Evolutionary conservation across 2,797 vertebrate species (phyloP).

Genomic region (Sciaenops ocellatus): DNA sequence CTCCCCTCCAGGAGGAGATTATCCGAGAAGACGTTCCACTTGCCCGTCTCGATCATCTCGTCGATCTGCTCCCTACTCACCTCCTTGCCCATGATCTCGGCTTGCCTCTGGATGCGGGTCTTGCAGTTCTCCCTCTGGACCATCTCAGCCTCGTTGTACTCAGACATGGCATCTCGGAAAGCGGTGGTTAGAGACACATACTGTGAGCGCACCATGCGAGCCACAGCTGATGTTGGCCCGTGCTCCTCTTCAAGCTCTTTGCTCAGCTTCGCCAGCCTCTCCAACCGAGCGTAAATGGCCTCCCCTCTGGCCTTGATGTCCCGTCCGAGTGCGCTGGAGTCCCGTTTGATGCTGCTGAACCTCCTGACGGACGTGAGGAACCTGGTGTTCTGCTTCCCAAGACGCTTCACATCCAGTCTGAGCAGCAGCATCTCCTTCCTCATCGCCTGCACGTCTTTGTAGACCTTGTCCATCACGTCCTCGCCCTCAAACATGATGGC

Average conservation of each 20-base stretch:
- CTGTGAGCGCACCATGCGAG: constrained; percentile 90
- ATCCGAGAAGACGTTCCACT: constrained; percentile 96
- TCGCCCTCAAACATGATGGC: constrained; percentile 90
- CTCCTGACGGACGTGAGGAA: constrained; percentile 97
- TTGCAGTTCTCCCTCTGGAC: constrained; percentile 95
- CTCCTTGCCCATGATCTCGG: constrained; percentile 97
- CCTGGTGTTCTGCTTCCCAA: constrained; percentile 93
- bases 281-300: constrained; percentile 89
- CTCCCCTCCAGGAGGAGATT: constrained; percentile 92
- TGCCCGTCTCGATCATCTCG: constrained; percentile 96
- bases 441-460: constrained; percentile 89
- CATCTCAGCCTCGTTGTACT: constrained; percentile 94
- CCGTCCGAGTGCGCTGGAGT: constrained; percentile 92
- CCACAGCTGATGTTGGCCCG: constrained; percentile 84
- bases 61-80: constrained; percentile 94
- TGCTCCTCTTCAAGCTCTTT: constrained; percentile 85
- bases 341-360: constrained; percentile 97
- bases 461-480: constrained; percentile 87
- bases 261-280: constrained; percentile 83
- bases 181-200: constrained; percentile 85
- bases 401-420: constrained; percentile 88
- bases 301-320: constrained; percentile 93
- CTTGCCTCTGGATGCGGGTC: constrained; percentile 95
- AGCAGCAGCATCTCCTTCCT: constrained; percentile 90
- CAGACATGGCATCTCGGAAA: constrained; percentile 92